Evolutionary conservation across 2,888 invertebrate species (phyloP).

Genomic region (Tenthredo livida): DNA sequence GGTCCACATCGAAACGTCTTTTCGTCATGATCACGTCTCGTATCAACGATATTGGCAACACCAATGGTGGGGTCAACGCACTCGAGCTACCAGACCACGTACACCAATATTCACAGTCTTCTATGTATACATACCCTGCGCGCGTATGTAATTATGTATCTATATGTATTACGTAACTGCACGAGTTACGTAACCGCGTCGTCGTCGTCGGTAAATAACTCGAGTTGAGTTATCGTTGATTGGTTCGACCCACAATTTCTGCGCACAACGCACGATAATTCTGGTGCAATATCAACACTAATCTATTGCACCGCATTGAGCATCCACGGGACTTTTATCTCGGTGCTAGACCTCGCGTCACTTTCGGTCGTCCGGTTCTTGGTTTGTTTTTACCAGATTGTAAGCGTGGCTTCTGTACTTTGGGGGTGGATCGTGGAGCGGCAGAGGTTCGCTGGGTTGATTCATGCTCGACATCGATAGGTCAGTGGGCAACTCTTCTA

Average conservation of each 20-base stretch:
- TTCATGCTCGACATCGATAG: constrained; percentile 76
- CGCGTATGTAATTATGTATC: neutral
- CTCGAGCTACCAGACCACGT: neutral
- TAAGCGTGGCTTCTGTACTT: constrained; percentile 77
- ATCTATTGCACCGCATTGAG: constrained; percentile 58
- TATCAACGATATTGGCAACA: constrained; percentile 38
- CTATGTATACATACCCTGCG: neutral
- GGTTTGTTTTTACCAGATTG: constrained; percentile 75
- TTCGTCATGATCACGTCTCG: neutral
- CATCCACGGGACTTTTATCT: constrained; percentile 54
- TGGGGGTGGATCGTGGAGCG: constrained; percentile 72
- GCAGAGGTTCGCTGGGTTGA: constrained; percentile 68
- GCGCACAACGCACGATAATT: neutral
- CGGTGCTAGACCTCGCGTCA: constrained; percentile 73
- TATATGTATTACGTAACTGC: neutral
- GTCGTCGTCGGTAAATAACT: constrained; percentile 56
- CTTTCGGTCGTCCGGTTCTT: constrained; percentile 75
- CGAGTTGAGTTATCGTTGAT: constrained; percentile 40
- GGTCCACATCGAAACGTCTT: constrained; percentile 4
- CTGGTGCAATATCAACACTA: constrained; percentile 39
- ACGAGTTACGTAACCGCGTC: constrained; percentile 47
- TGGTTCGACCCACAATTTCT: constrained; percentile 31
- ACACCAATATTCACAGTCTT: neutral
- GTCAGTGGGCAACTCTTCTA: constrained; percentile 75
- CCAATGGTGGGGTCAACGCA: neutral